Evolutionary conservation across 2,113 vertebrate genomes (phyloP), one percentile per base, ranked within the genome.

Genomic region (Phylloscopus trochilus): DNA sequence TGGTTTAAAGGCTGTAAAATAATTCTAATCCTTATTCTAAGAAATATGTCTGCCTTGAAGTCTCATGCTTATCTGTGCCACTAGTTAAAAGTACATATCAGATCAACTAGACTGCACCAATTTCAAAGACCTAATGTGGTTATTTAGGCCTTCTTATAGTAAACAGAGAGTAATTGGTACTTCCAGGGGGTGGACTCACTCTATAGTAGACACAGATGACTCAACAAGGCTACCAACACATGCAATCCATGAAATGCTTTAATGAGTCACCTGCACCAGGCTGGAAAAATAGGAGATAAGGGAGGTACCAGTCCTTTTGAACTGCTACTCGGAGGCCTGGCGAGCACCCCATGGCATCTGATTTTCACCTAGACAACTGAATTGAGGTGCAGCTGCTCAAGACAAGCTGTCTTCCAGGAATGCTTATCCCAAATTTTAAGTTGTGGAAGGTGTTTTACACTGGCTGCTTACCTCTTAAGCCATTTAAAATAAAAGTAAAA

Each of bases 51-150:
- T 74, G 14, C 17, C 53, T 90, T 73, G 52, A 89, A 74, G 4
- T 72, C 17, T 81, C 20, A 13, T 81, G 10, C 4, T 75, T 77
- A 27, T 37, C 6, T 8, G 15, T 89, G 56, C 11, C 10, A n/a
- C 17, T 17, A 22, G 20, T 33, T 58, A 68, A 58, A 78, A 78
- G 13, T 1, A 0, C 6, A 5, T 28, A 12, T 59, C 56, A 75
- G 9, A 1, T 22, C 37, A 23, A 12, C 13, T 33, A 19, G 9
- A 23, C 58, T 39, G 28, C 35, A 41, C 30, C 0, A 0, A 0
- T 31, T 83, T 74, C 43, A 49, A 59, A 75, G 47, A 63, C 17
- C 27, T 64, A 4, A 33, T 52, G 15, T 20, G 6, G 20, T 81
- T 59, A 12, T 52, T 86, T 70, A 76, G 23, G 26, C 7, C 6